Base-by-base conservation (phyloP, 2,888 invertebrate species). In the Biston betularia region DNA sequence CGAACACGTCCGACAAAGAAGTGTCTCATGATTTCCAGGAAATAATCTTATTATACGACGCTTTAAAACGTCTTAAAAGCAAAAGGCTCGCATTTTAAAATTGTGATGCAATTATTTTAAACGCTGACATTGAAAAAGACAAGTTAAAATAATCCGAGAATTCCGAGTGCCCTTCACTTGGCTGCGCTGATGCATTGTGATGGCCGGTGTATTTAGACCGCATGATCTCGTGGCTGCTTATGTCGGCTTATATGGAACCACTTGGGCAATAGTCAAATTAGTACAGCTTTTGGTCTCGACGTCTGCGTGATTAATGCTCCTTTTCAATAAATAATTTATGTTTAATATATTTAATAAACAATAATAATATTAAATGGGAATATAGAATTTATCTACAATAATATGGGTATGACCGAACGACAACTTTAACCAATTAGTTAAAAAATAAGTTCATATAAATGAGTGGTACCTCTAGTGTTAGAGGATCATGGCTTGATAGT, bases 21-120 rank as follows among this genome's bases (percentile, higher is more conserved):
- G 83, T 86, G 85, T 85, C 84, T 83, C 83, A 80, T 84, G 82
- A 85, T 83, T 92, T 93, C 90, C 90, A 89, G 92, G 92, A 93
- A 93, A 91, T 89, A 89, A 87, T 90, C 84, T 88, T 88, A 86
- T 89, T 85, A 89, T 81, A 87, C 81, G 84, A 81, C 82, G 86
- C 83, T 87, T 91, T 88, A 90, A 90, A 88, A 84, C 79, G 87
- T 89, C 85, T 90, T 90, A 90, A 91, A 90, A 89, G 91, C 90
- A 89, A 89, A 89, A 90, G 89, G 81, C 84, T 88, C 88, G 87
- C 91, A 88, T 91, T 92, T 92, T 85, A 91, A 92, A 93, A 91
- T 89, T 92, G 93, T 93, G 93, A 93, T 92, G 93, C 92, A 93
- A 93, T 93, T 93, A 93, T 93, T 93, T 93, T 93, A 93, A 93